Conservation (phyloP, 2,113 vertebrate species). For the Octodon degus region DNA sequence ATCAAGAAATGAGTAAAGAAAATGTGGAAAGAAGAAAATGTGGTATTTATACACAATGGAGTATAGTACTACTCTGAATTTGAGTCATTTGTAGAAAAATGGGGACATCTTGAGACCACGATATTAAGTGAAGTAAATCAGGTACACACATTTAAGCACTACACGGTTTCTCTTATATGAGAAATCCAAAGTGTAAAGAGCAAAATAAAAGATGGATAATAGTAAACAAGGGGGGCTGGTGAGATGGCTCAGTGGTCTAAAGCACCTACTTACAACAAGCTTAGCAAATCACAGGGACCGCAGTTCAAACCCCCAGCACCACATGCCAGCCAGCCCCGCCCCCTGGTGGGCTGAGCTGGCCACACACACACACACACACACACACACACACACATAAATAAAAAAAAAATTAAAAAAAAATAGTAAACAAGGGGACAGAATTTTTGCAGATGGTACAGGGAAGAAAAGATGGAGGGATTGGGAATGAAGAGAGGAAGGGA, state of each 20-base stretch:
- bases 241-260: no score
- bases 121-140: background rate
- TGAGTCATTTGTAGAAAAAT: background rate
- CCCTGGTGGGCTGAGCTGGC: no score
- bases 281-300: no score
- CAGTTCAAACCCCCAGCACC: no score
- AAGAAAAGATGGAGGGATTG: background rate
- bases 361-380: no score
- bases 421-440: background rate
- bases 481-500: background rate
- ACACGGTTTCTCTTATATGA: background rate
- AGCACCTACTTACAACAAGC: no score
- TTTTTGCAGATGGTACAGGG: background rate
- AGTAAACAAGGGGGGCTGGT: background rate
- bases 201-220: background rate
- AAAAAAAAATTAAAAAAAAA: no score
- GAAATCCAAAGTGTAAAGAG: background rate
- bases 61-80: background rate
- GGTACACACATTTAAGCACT: background rate
- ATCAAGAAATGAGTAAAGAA: background rate
- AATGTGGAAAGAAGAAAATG: background rate
- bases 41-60: background rate
- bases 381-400: no score
- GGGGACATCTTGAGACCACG: background rate
- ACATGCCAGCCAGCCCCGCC: no score